Base-by-base conservation (phyloP, 2,113 vertebrate species). In the Malurus melanocephalus region DNA sequence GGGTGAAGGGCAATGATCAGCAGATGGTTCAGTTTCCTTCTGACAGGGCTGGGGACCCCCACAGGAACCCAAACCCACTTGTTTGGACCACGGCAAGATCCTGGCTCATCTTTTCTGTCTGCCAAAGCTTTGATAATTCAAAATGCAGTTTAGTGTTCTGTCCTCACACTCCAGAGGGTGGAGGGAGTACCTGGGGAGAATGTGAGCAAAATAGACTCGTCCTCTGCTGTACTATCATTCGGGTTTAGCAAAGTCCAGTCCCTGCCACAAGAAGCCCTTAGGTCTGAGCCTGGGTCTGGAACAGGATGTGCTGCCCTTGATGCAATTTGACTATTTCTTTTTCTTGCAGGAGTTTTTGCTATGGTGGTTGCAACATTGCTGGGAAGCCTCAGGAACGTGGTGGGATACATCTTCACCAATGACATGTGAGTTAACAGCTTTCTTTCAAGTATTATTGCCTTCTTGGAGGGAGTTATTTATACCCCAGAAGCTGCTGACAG, bases 361-460 rank as follows among this genome's bases (percentile, higher is more conserved):
- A 87, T 99, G 15, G 64, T 97, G 69, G 95, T 98, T 85, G 95
- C 97, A 61, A 11, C 94, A 0, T 69, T 98, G 13, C 91, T 99
- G 28, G 96, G 83, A 16, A 93, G 95, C 16, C 62, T 98, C 7
- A 99, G 98, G 96, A 72, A 97, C 1, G 94, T 98, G 61, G 97
- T 98, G 48, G 98, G 97, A 76, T 98, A 95, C 87, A 94, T 98
- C 48, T 99, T 99, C 84, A 99, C 98, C 62, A 96, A 91, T 30
- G 98, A 99, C 94, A 95, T 90, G 98, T 99, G 94, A 94, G 98
- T 97, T 71, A 35, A 71, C 59, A 43, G 22, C 46, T 85, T 89
- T 8, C 33, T 75, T 67, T 66, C 18, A 14, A 52, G 22, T 23
- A 16, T 12, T 42, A 10, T 2, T 62, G 13, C 45, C 42, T 78